phyloP scores from a whole-genome alignment of 2,113 vertebrate species.

The Platanista minor region DNA sequence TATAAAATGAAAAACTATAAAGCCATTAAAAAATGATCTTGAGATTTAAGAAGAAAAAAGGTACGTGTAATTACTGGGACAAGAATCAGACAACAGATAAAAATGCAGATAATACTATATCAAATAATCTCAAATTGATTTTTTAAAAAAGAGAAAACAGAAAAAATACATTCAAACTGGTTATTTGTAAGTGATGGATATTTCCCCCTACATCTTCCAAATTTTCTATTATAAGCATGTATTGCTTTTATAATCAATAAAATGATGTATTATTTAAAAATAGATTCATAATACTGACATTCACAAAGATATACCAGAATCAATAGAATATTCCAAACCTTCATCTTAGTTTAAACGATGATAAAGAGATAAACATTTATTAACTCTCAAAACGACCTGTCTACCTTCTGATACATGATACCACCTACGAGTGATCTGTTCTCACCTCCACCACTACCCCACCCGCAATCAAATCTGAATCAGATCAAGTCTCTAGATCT shows the following conservation, averaged over 20 bases:
- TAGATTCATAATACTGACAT: slow-evolving; percentile 5
- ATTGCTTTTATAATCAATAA: slow-evolving; percentile 11
- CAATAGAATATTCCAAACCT: not conserved
- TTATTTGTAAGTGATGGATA: not conserved
- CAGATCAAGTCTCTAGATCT: not conserved
- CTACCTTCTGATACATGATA: not conserved
- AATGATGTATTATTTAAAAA: not conserved
- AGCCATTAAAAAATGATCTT: slow-evolving; percentile 21
- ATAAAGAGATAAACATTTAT: slow-evolving; percentile 5
- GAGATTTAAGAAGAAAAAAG: slow-evolving; percentile 19
- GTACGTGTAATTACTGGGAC: not conserved
- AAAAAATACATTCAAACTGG: slow-evolving; percentile 7
- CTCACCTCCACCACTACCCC: not conserved
- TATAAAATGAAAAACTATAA: slow-evolving; percentile 32
- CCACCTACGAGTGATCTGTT: not conserved
- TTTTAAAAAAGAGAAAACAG: not conserved
- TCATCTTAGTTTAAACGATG: slow-evolving; percentile 9
- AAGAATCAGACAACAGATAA: not conserved
- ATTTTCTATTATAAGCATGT: not conserved
- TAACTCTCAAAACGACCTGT: not conserved
- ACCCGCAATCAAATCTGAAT: not conserved
- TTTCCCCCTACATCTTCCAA: not conserved
- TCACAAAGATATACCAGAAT: not conserved
- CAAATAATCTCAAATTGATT: not conserved
- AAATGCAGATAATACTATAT: not conserved